Conservation (phyloP, 2,888 invertebrate species). For the Cephus rjabovi region DNA sequence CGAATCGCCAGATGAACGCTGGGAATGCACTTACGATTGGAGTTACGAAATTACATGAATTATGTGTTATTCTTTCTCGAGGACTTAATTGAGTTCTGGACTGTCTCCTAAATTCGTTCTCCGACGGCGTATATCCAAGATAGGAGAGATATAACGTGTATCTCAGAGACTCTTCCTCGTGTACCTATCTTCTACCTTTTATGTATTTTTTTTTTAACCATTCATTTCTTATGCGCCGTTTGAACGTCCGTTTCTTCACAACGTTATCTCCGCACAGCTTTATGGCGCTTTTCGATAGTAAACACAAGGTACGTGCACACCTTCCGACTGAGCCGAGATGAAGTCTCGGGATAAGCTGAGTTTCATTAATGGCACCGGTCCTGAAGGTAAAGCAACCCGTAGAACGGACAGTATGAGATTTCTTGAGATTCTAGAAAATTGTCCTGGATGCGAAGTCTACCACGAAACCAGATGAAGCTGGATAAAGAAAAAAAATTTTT, state of each 20-base stretch:
- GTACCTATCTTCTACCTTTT: neutral
- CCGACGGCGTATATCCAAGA: neutral
- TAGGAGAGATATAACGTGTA: neutral
- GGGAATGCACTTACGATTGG: neutral
- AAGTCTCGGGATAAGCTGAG: neutral
- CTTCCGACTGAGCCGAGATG: neutral
- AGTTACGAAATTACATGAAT: neutral
- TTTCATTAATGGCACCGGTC: neutral
- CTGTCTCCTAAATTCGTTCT: neutral
- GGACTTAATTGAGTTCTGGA: neutral
- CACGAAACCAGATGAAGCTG: neutral
- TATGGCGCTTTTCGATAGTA: conserved; percentile 45
- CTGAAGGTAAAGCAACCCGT: neutral
- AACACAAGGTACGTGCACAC: conserved; percentile 21
- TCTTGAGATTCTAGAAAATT: neutral
- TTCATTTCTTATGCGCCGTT: neutral
- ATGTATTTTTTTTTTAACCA: neutral
- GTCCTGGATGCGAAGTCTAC: neutral
- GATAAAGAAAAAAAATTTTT: neutral
- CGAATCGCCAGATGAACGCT: neutral
- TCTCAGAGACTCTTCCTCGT: neutral
- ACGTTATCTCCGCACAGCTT: conserved; percentile 32
- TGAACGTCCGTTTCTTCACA: neutral
- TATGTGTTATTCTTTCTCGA: neutral
- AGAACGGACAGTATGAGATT: neutral